A percentile compares a stretch with the other conserved stretches of the same genome.
Conservation (phyloP, 2,888 invertebrate species). For the Dromius quadrimaculatus region DNA sequence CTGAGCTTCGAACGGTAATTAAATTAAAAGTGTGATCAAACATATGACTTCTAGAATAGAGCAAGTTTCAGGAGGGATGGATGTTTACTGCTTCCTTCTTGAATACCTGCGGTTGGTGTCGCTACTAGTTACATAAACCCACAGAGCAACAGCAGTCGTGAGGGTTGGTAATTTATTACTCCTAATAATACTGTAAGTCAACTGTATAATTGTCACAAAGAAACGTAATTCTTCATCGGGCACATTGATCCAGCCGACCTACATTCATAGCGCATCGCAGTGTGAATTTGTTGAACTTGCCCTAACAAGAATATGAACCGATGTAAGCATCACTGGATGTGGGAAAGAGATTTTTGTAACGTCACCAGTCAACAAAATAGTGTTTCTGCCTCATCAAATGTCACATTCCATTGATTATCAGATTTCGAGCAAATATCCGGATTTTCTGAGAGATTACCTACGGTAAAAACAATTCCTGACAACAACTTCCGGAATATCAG, state of each 20-base stretch:
- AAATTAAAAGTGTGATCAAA: too few species aligned
- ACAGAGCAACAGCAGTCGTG: background rate
- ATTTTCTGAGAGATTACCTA: constrained; percentile 17
- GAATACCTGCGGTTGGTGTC: too few species aligned
- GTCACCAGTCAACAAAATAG: background rate
- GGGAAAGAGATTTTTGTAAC: too few species aligned
- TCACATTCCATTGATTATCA: constrained; percentile 4
- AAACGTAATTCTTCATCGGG: constrained; percentile 42
- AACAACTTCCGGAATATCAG: constrained; percentile 38
- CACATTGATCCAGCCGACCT: constrained; percentile 47
- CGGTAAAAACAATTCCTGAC: constrained; percentile 29
- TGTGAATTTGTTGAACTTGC: constrained; percentile 10
- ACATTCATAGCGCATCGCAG: constrained; percentile 26
- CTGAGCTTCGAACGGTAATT: too few species aligned
- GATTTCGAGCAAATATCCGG: constrained; percentile 25
- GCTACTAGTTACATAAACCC: too few species aligned
- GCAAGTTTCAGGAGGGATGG: too few species aligned
- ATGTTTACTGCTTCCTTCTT: too few species aligned
- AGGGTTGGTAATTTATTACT: constrained; percentile 42
- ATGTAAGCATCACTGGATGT: too few species aligned
- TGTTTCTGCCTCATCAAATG: background rate
- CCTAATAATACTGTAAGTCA: constrained; percentile 42
- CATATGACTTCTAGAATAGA: too few species aligned
- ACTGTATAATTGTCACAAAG: constrained; percentile 49
- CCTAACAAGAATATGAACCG: too few species aligned